Conservation (phyloP, 2,888 invertebrate genomes). For the Parthenolecanium corni region DNA sequence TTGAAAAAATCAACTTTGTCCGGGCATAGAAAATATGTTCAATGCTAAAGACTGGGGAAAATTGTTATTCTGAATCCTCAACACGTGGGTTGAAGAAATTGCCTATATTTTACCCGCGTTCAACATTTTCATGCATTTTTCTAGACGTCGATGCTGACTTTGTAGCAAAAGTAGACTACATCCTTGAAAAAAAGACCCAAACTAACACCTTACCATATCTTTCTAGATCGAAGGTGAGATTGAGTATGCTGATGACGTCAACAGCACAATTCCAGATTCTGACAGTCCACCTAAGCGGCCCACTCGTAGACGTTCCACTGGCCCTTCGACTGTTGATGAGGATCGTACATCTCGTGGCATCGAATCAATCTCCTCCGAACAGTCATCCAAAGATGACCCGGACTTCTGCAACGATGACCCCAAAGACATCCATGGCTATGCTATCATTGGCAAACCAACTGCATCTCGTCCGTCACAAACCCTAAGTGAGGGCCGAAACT, state of each 20-base stretch:
- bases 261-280: background rate
- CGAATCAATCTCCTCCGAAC: constrained; percentile 50
- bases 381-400: constrained; percentile 36
- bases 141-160: too few relatives aligned
- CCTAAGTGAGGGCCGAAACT: background rate
- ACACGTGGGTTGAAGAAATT: too few relatives aligned
- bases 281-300: constrained; percentile 33
- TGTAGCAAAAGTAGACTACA: too few relatives aligned
- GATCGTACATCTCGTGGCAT: constrained; percentile 60
- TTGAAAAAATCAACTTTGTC: too few relatives aligned
- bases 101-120: too few relatives aligned
- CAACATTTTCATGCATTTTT: too few relatives aligned
- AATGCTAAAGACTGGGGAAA: too few relatives aligned
- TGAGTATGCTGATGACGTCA: constrained; percentile 17
- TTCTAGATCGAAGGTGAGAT: constrained; percentile 5
- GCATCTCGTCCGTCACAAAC: background rate
- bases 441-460: constrained; percentile 55
- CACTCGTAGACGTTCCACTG: constrained; percentile 44
- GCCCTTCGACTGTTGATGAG: constrained; percentile 49
- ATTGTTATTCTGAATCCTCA: too few relatives aligned
- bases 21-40: too few relatives aligned
- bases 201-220: too few relatives aligned
- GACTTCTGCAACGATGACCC: constrained; percentile 35
- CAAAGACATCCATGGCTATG: constrained; percentile 49
- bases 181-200: too few relatives aligned